A percentile compares a stretch with the other conserved stretches of the same genome.
These are phyloP conservation scores for Itoplectis maculator DNA, from an alignment of 2,888 invertebrate species.

Conservation along the genomic window DNA sequence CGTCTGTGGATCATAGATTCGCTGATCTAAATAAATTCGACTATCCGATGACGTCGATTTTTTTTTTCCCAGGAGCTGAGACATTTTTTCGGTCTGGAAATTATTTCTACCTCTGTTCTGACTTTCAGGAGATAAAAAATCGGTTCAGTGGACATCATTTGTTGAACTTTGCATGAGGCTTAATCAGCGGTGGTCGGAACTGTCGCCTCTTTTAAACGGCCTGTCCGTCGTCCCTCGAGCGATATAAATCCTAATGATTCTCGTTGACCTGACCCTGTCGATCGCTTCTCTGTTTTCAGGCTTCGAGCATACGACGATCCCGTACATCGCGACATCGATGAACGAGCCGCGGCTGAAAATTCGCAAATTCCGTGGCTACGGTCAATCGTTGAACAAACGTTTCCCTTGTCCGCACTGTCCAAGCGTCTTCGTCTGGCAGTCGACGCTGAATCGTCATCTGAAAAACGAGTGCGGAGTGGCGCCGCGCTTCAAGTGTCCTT, in stretches of 20 bases:
- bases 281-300: conserved; percentile 57
- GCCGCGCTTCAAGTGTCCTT: conserved; percentile 76
- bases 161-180: conserved; percentile 21
- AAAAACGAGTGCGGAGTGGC: conserved; percentile 74
- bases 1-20: too few relatives aligned
- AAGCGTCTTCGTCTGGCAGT: conserved; percentile 72
- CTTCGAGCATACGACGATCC: conserved; percentile 6
- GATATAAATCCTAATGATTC: background rate
- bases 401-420: conserved; percentile 72
- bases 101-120: too few relatives aligned
- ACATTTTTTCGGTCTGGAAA: background rate
- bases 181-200: background rate
- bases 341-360: conserved; percentile 5
- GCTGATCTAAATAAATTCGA: too few relatives aligned
- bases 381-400: conserved; percentile 10
- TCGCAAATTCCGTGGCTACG: conserved; percentile 19
- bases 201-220: background rate
- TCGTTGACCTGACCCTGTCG: conserved; percentile 30
- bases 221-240: background rate
- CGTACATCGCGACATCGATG: background rate
- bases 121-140: background rate
- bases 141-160: background rate
- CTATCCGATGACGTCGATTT: background rate
- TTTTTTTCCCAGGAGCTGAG: background rate
- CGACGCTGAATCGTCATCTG: conserved; percentile 72